These are phyloP conservation scores for Agriopis leucophaearia DNA, from an alignment of 2,888 invertebrate species.

Conservation along the genomic window DNA sequence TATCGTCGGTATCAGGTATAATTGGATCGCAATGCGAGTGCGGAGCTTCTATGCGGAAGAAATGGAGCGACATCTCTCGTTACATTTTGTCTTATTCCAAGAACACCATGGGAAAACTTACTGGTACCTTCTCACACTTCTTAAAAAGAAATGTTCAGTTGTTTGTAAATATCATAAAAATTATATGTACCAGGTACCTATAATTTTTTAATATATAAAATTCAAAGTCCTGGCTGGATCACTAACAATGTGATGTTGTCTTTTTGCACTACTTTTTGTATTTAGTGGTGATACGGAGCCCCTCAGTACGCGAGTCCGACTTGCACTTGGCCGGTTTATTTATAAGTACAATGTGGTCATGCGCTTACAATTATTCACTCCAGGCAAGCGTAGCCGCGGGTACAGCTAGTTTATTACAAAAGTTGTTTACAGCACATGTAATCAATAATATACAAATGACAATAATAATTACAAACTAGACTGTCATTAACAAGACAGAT, in stretches of 20 bases:
- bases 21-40: conserved; percentile 83
- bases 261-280: no score
- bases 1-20: conserved; percentile 80
- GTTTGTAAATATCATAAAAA: neutral
- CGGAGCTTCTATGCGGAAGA: conserved; percentile 79
- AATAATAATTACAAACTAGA: neutral
- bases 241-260: no score
- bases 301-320: no score
- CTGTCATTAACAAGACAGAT: no score
- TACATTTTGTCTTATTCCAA: conserved; percentile 83
- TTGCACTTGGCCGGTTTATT: no score
- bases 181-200: no score
- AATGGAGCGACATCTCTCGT: conserved; percentile 76
- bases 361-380: no score
- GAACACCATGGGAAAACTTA: conserved; percentile 79
- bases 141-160: conserved; percentile 20
- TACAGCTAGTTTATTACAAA: neutral
- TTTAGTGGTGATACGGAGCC: no score
- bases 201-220: no score
- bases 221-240: no score
- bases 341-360: no score
- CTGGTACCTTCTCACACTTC: conserved; percentile 34
- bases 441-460: neutral
- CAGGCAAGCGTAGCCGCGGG: no score
- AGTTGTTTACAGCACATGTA: neutral